phyloP scores from a whole-genome alignment of 1,140 invertebrate genomes.

The Diachasmimorpha longicaudata region DNA sequence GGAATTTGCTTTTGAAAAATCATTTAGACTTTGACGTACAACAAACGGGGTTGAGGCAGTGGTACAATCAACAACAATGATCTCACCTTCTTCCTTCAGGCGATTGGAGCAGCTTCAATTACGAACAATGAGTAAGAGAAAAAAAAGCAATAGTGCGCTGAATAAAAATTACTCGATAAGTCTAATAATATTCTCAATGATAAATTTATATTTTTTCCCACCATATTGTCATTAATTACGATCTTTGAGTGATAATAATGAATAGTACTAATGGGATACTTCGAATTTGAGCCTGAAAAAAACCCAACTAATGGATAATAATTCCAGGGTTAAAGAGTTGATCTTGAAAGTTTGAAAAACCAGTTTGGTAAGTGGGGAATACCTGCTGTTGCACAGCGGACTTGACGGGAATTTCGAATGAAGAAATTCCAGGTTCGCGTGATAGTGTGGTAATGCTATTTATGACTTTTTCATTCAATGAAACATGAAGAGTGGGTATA shows the following conservation, averaged over 20 bases:
- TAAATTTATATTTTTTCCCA: neutral
- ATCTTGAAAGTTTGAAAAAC: constrained; percentile 1
- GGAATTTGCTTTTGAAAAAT: neutral
- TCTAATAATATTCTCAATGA: neutral
- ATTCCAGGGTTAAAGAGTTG: neutral
- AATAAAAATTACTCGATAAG: neutral
- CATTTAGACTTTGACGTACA: neutral
- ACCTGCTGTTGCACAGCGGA: neutral
- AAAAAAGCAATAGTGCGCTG: neutral
- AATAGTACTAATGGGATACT: neutral
- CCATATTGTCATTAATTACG: neutral
- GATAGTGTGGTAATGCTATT: neutral
- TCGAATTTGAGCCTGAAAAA: neutral
- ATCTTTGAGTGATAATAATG: neutral
- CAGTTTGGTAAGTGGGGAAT: constrained; percentile 9
- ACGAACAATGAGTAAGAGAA: neutral
- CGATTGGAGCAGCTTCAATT: neutral
- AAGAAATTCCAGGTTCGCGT: constrained; percentile 1
- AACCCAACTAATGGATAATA: neutral
- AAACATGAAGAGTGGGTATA: neutral
- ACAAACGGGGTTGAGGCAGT: constrained; percentile 13
- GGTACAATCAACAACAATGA: neutral
- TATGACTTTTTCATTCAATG: neutral
- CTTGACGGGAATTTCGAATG: neutral
- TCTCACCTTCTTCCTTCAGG: neutral